Base-by-base conservation (phyloP, 2,797 vertebrate genomes). In the Aulostomus chinensis region DNA sequence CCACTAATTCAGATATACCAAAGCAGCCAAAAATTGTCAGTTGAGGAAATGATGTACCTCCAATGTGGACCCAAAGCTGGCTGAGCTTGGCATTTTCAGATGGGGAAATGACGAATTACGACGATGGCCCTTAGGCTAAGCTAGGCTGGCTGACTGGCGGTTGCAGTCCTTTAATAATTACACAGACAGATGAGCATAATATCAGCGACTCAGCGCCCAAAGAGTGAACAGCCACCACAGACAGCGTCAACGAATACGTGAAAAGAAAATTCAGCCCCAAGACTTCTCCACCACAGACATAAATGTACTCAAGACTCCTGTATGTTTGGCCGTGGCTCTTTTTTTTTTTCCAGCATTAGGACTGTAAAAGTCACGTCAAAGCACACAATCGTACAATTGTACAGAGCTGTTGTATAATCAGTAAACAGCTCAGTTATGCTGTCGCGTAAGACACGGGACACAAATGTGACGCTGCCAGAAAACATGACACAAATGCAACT, bases 401-500 rank as follows among this genome's bases (percentile, higher is more conserved):
- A 58, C 51, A 1, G 9, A 1, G 52, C 34, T 62, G 49, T 53
- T 61, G 77, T 56, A 60, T 62, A 38, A 75, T 73, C 54, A 41
- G 61, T 74, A 69, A 81, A 83, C 73, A 74, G 67, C 49, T 58
- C 47, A 50, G 66, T 74, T 78, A 76, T 61, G 48, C 73, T 70
- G 74, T 84, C 77, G 77, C 57, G 68, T 60, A 73, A 66, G 72
- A 86, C 60, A 17, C 47, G 68, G 64, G 68, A 73, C 82, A 67
- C 24, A 61, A 51, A 58, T 4, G 2, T 18, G 43, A 33, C 64
- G 7, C 56, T 75, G 77, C 81, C 80, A 80, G 61, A 74, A 82
- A 72, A 77, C 80, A 81, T 83, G 80, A 81, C 50, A 48, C 62
- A 81, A 76, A 42, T 76, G 58, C 74, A 75, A 73, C 51, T 34